phyloP scores from a whole-genome alignment of 2,888 invertebrate genomes.

The Tupiocoris notatus region DNA sequence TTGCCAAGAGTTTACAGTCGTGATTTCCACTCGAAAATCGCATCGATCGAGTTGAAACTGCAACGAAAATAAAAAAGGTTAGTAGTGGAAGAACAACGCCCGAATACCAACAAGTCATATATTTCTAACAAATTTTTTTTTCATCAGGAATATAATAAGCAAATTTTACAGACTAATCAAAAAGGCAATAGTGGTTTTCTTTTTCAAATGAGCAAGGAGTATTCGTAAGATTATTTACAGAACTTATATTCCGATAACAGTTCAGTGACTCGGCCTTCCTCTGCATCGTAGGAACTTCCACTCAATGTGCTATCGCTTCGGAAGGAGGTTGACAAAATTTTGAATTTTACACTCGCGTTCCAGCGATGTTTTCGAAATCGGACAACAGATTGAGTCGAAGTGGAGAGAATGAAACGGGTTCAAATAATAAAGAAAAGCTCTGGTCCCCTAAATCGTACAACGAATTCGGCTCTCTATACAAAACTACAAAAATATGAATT shows the following conservation, averaged over 20 bases:
- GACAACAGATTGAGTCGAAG: too few species aligned
- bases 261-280: neutral
- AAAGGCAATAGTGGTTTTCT: constrained; percentile 34
- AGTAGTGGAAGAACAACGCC: constrained; percentile 25
- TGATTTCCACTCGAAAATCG: too few species aligned
- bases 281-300: constrained; percentile 25
- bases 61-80: constrained; percentile 21
- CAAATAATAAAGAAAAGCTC: constrained; percentile 24
- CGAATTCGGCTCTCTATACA: constrained; percentile 8
- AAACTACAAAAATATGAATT: constrained; percentile 35
- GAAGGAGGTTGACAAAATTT: too few species aligned
- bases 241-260: constrained; percentile 7
- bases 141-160: constrained; percentile 34
- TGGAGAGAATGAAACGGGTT: too few species aligned
- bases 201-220: constrained; percentile 36
- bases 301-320: constrained; percentile 28
- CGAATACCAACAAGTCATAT: constrained; percentile 36
- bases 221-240: constrained; percentile 21
- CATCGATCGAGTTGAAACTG: constrained; percentile 15
- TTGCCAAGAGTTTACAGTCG: too few species aligned
- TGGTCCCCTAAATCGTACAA: constrained; percentile 20
- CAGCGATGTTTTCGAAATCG: too few species aligned
- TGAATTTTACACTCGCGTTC: too few species aligned
- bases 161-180: constrained; percentile 36
- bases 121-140: constrained; percentile 31